Percentiles rank a stretch among this genome's conserved stretches.
These are phyloP conservation scores for Coreoperca whiteheadi DNA, from an alignment of 2,113 vertebrate genomes.

Conservation along the genomic window DNA sequence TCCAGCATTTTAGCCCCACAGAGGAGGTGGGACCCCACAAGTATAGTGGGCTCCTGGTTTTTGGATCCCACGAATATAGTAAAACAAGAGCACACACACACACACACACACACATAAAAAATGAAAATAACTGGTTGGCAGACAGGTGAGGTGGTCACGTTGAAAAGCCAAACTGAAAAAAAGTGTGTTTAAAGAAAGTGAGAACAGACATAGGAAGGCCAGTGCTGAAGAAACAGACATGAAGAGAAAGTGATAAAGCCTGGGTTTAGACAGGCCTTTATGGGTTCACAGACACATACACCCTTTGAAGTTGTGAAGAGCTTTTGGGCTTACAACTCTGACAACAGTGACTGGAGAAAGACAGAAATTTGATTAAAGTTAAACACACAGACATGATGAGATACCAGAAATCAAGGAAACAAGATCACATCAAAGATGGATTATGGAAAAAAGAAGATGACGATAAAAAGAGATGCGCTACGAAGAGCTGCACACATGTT, in stretches of 20 bases:
- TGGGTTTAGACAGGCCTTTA: slow-evolving; percentile 72
- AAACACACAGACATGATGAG: slow-evolving; percentile 59
- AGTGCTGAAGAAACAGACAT: slow-evolving; percentile 50
- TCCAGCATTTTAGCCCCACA: too few species aligned
- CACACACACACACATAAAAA: slow-evolving; percentile 13
- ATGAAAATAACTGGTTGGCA: slow-evolving; percentile 11
- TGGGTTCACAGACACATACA: slow-evolving; percentile 72
- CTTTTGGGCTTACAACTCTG: slow-evolving; percentile 71
- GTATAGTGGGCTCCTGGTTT: too few species aligned
- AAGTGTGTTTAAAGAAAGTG: slow-evolving; percentile 39
- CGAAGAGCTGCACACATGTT: slow-evolving; percentile 27
- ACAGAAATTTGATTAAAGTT: slow-evolving; percentile 67
- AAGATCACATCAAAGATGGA: slow-evolving; percentile 58
- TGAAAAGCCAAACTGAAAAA: slow-evolving; percentile 40
- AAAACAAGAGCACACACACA: neutral
- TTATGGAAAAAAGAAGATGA: neutral
- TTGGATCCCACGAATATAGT: too few species aligned
- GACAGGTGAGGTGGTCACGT: slow-evolving; percentile 22
- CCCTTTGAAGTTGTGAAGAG: slow-evolving; percentile 73
- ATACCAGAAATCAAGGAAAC: slow-evolving; percentile 58
- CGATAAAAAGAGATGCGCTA: slow-evolving; percentile 9
- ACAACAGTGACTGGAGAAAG: slow-evolving; percentile 63
- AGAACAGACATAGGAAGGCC: slow-evolving; percentile 20
- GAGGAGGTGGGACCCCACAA: too few species aligned
- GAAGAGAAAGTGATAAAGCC: slow-evolving; percentile 67